Base-by-base conservation (phyloP, 2,888 invertebrate genomes). In the Hesperia comma region DNA sequence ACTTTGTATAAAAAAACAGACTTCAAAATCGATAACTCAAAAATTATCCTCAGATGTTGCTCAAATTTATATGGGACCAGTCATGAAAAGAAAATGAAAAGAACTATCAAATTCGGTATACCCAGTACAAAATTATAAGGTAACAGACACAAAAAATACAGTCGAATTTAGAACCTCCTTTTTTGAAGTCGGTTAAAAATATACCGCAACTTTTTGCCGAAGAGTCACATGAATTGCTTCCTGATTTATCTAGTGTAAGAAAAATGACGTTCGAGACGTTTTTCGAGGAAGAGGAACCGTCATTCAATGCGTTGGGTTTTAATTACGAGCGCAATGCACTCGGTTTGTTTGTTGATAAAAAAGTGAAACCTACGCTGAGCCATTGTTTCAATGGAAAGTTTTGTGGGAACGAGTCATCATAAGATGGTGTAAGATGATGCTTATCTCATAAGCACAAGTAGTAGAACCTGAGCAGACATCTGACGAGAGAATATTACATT, bases 361-460 rank as follows among this genome's bases (percentile, higher is more conserved):
- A 85, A 90, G 91, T 88, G 91, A 92, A 92, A 92, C 86, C 86
- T 79, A 75, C 80, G 79, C 83, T 49, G 6, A 17, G 74, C 86
- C 72, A 92, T 92, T 92, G 92, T 92, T 78, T 84, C 73, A 69
- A 74, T 84, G 82, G 87, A 70, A 67, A 70, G 90, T 89, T 85
- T 77, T 84, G 88, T 91, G 91, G 83, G 91, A 89, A 81, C 77
- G 72, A 73, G 7, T 26, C 49, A 17, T 40, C 26, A 26, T 64
- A 51, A 60, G 60, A 57, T 66, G 53, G 66, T 75, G 76, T 76
- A 76, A 75, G 72, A 74, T 77, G 75, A 76, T 74, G 81, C 12
- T 37, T 37, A 82, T 79, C 75, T 76, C 79, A 71, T 77, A 73
- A 79, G 19, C n/a, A 83, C 86, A 85, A 84, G 87, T 83, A 80